A percentile compares a stretch with the other conserved stretches of the same genome.
These are phyloP conservation scores for Mesochorus sp. DNA, from an alignment of 2,888 invertebrate genomes.

Conservation along the genomic window DNA sequence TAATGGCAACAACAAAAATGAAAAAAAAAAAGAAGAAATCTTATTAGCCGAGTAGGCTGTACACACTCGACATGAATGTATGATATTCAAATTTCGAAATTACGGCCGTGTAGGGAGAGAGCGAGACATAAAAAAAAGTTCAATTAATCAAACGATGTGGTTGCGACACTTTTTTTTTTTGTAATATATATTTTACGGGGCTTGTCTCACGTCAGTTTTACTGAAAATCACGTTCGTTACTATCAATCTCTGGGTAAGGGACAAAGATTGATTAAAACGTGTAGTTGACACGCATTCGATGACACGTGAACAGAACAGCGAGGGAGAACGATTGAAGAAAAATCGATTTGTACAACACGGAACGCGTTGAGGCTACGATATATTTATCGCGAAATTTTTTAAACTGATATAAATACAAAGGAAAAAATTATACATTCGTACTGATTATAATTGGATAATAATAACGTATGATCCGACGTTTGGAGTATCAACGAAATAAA, in stretches of 20 bases:
- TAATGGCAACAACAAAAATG: background rate
- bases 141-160: constrained; percentile 38
- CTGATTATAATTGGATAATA: background rate
- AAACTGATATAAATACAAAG: background rate
- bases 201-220: constrained; percentile 20
- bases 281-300: constrained; percentile 19
- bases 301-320: background rate
- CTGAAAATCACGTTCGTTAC: constrained; percentile 34
- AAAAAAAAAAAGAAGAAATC: constrained; percentile 17
- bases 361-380: background rate
- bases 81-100: constrained; percentile 46
- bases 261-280: constrained; percentile 29
- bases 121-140: constrained; percentile 6
- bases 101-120: background rate
- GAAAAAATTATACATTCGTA: background rate
- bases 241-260: constrained; percentile 23
- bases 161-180: constrained; percentile 23
- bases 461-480: background rate
- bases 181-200: background rate
- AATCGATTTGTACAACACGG: constrained; percentile 15
- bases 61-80: constrained; percentile 21
- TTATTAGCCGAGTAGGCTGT: constrained; percentile 32
- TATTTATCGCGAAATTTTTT: too few relatives aligned
- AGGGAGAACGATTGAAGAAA: background rate
- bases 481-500: background rate